Evolutionary conservation across 2,797 vertebrate species (phyloP).

Genomic region (Atherinosoma microstoma): DNA sequence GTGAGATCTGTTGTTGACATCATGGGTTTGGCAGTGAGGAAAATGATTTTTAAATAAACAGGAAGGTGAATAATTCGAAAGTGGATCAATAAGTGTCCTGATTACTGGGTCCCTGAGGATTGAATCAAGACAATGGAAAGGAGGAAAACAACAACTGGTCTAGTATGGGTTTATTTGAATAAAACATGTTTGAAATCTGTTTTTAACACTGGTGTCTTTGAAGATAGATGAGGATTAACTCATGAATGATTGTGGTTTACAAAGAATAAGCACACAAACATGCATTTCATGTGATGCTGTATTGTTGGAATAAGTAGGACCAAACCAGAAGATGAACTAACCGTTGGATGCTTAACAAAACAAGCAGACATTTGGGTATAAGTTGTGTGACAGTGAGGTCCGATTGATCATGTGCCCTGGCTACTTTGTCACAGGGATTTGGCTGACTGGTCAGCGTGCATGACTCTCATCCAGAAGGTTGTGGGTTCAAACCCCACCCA

Average conservation of each 20-base stretch:
- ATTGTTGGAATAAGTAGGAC: background rate
- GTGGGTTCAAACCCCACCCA: no score
- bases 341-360: slow-evolving; percentile 3
- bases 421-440: no score
- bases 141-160: background rate
- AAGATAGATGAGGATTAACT: slow-evolving; percentile 12
- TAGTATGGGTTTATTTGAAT: slow-evolving; percentile 3
- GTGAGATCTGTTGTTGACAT: background rate
- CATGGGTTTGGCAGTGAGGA: background rate
- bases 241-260: slow-evolving; percentile 15
- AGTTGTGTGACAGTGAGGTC: background rate
- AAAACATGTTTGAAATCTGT: background rate
- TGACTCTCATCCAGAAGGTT: no score
- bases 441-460: no score
- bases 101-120: slow-evolving; percentile 12
- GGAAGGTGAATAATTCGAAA: slow-evolving; percentile 44
- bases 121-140: slow-evolving; percentile 17
- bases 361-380: slow-evolving; percentile 10
- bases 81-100: slow-evolving; percentile 24
- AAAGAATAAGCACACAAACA: background rate
- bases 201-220: slow-evolving; percentile 1
- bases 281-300: slow-evolving; percentile 9
- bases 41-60: slow-evolving; percentile 42
- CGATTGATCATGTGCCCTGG: no score
- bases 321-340: background rate